Evolutionary conservation across 2,797 vertebrate species (phyloP), one percentile per base, ranked within the genome.

Genomic region (Nannoperca obscura): DNA sequence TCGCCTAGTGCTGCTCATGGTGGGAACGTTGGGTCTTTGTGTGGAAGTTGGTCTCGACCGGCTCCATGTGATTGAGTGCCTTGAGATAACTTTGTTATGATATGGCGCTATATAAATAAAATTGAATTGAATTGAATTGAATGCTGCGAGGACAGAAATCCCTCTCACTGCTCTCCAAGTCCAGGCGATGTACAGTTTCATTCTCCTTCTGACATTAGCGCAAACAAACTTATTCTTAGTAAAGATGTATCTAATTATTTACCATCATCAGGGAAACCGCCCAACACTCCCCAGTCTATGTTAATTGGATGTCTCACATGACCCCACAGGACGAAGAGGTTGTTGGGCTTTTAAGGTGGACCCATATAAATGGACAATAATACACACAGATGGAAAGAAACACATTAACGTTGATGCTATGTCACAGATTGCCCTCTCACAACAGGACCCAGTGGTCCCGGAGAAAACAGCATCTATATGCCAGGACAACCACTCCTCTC

Each of bases 221-320:
- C n/a, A n/a, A n/a, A n/a, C n/a, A n/a, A n/a, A n/a, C n/a, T n/a
- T n/a, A 27, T 27, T 27, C 24, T 27, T 27, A 27, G 24, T 27
- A 27, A 1, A 27, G 24, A 27, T 27, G 24, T 27, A 27, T 27
- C 24, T 27, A 27, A 27, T 27, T 27, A 34, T 79, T 80, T 7
- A 65, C 46, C n/a, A 67, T 86, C 40, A 66, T 86, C 13, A 86
- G 54, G 53, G 73, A 77, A 77, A 75, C 17, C 32, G 38, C 5
- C 76, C 24, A 27, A 27, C 68, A n/a, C 47, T 82, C 2, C 58
- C 79, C 9, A 60, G 53, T 38, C 17, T 70, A 30, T 4, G n/a
- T 1, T 78, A 80, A 63, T 30, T 63, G 32, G 69, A 82, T 15
- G 54, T 85, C 55, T 72, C 69, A 2, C 49, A 76, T 4, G 61